Evolutionary conservation across 2,888 invertebrate genomes (phyloP).

Genomic region (Girardia tigrina): DNA sequence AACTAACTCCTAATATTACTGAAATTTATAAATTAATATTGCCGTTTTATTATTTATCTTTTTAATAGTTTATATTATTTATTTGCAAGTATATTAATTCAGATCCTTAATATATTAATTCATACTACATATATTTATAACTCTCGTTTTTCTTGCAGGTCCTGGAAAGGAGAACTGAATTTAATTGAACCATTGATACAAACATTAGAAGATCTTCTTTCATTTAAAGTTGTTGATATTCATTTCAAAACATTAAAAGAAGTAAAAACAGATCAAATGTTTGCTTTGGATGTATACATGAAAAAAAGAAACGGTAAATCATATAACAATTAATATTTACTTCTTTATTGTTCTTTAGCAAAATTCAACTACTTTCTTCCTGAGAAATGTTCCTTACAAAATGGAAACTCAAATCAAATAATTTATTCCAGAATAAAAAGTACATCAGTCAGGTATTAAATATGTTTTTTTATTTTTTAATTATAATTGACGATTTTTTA

Average conservation of each 20-base stretch:
- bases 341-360: neutral
- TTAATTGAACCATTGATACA: neutral
- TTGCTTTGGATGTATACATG: neutral
- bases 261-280: neutral
- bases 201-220: neutral
- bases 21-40: too few relatives aligned
- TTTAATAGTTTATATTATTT: too few relatives aligned
- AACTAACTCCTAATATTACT: too few relatives aligned
- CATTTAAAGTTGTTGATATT: neutral
- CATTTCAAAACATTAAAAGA: neutral
- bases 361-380: conserved; percentile 15
- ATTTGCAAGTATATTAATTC: too few relatives aligned
- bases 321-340: neutral
- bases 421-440: conserved; percentile 13
- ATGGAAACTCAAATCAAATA: neutral
- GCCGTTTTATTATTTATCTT: too few relatives aligned
- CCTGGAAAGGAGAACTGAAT: neutral
- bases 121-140: too few relatives aligned
- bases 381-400: neutral
- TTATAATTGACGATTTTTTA: too few relatives aligned
- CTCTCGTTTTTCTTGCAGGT: too few relatives aligned
- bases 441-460: neutral
- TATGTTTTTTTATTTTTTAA: too few relatives aligned
- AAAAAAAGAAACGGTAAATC: neutral
- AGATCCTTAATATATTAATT: too few relatives aligned